Conservation (phyloP, 2,888 invertebrate species). For the Xestia xanthographa region DNA sequence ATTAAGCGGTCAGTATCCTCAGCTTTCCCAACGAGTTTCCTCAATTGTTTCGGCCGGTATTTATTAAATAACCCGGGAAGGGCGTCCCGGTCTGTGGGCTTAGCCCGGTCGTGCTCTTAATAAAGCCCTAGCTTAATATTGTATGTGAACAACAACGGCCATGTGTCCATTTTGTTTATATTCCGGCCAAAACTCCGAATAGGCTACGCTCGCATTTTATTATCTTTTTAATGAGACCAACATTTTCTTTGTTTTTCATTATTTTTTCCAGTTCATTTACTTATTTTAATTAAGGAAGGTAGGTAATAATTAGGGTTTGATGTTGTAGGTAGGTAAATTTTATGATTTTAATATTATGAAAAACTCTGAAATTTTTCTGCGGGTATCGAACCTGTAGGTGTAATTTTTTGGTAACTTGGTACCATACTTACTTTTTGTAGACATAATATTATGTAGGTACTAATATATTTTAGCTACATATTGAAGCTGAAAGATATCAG, state of each 20-base stretch:
- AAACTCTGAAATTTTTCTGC: background rate
- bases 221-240: conserved; percentile 56
- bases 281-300: conserved; percentile 39
- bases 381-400: background rate
- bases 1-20: conserved; percentile 74
- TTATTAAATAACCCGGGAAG: conserved; percentile 88
- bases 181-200: conserved; percentile 46
- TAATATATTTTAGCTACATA: background rate
- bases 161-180: conserved; percentile 65
- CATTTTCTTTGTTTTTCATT: conserved; percentile 54
- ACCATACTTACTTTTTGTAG: background rate
- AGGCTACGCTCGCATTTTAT: conserved; percentile 55
- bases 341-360: conserved; percentile 36
- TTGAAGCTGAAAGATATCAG: background rate
- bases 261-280: conserved; percentile 48
- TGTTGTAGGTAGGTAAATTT: conserved; percentile 13
- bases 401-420: background rate
- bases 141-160: conserved; percentile 65
- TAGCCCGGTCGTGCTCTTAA: conserved; percentile 80
- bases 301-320: conserved; percentile 32
- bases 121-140: conserved; percentile 76
- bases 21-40: conserved; percentile 79
- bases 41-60: conserved; percentile 83
- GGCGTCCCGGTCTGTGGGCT: conserved; percentile 79
- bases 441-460: background rate